A percentile compares a stretch with the other conserved stretches of the same genome.
phyloP scores from a whole-genome alignment of 2,113 vertebrate species.

The Struthidea cinerea region DNA sequence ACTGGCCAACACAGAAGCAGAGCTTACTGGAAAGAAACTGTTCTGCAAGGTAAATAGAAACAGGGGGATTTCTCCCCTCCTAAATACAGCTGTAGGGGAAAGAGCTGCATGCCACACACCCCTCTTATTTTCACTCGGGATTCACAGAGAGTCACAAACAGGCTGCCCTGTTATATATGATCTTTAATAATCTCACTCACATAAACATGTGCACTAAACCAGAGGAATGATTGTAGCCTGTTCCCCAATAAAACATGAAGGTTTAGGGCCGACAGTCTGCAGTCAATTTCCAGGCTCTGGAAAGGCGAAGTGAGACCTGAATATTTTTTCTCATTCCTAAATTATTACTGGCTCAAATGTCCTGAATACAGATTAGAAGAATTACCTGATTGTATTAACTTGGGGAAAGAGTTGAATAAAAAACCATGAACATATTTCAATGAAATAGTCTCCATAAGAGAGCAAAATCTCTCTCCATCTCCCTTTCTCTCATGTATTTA shows the following conservation, averaged over 20 bases:
- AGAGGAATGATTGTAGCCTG: background rate
- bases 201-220: background rate
- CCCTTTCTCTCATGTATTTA: background rate
- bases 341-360: conserved; percentile 25
- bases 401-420: conserved; percentile 36
- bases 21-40: background rate
- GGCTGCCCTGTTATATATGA: background rate
- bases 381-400: conserved; percentile 16
- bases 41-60: background rate
- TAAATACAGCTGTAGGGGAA: background rate
- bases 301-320: conserved; percentile 19
- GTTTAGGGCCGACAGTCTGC: background rate
- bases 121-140: background rate
- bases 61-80: background rate
- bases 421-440: background rate
- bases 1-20: background rate
- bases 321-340: conserved; percentile 14
- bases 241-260: background rate
- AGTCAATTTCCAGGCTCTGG: background rate
- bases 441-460: conserved; percentile 25
- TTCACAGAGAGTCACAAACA: background rate
- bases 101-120: background rate
- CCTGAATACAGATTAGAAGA: conserved; percentile 41
- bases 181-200: conserved; percentile 25
- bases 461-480: background rate